Base-by-base conservation (phyloP, 2,797 vertebrate species). In the Rhabdomys pumilio region DNA sequence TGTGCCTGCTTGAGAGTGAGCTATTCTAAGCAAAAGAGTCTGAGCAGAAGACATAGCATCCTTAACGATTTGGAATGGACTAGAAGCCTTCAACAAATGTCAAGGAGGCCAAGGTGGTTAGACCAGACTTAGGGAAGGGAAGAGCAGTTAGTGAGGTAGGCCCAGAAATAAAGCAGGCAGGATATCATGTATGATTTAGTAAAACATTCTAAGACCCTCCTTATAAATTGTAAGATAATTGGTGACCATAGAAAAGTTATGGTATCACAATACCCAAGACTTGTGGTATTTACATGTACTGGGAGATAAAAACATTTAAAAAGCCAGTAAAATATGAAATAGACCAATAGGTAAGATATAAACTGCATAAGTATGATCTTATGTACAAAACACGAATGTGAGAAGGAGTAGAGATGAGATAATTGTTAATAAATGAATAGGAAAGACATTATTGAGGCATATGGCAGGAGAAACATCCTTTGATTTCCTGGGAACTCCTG, bases 391-490 rank as follows among this genome's bases (percentile, higher is more conserved):
- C 65, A 53, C 53, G 50, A 69, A 44, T 44, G 31, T n/a, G 59
- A 65, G 19, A 94, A 55, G 29, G 3, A 86, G 80, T 72, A 50
- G 38, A 7, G 8, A 59, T 61, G 79, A 15, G 0, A 26, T 15
- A 72, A 22, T 88, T 95, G 94, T 93, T 87, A 88, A 69, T 22
- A 12, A 47, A 82, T 24, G 41, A 50, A 80, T 2, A 85, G 11
- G 6, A 31, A 87, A 90, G 72, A 67, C 2, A 67, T 84, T 59
- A 69, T 31, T 29, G 65, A 90, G 67, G 63, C 53, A 89, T 1
- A 34, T 19, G 24, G 12, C 53, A 12, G 9, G 41, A 41, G 72
- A 87, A 73, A 73, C 22, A 63, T 34, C 29, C 4, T 26, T 75
- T 20, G 72, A 41, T 41, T 90, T 90, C 81, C 69, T 76, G 44